Base-by-base conservation (phyloP, 2,113 vertebrate species). In the Limnothrissa miodon region DNA sequence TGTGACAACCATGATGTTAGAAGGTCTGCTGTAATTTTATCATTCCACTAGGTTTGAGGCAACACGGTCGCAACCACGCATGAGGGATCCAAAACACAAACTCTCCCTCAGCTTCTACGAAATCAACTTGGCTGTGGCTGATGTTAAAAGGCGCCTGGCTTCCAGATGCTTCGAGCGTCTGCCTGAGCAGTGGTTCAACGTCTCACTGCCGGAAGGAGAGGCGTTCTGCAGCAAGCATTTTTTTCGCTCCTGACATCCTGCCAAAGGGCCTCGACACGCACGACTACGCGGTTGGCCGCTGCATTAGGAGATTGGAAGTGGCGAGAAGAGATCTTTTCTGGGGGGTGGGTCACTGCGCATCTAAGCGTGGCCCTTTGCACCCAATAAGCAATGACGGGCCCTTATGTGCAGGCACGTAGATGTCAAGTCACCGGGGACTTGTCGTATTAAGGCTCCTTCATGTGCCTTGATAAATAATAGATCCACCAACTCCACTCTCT, bases 211-310 rank as follows among this genome's bases (percentile, higher is more conserved):
- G 92, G 91, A 93, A 95, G 89, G 89, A 85, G 88, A 78, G 86
- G 90, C 78, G 36, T 92, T 92, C 88, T 93, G 93, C 92, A 92
- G 88, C 15, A 89, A 82, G 91, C 90, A 91, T 29, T 70, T 70
- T 33, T 66, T 33, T 66, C n/a, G 59, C 86, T 91, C 91, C 90
- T 88, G 87, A 93, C 93, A 94, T 95, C 93, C 92, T 94, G 88
- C 80, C 89, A 79, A 53, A 74, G 39, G 39, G 66, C 80, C 79
- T 80, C 23, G 42, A 90, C 86, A 86, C 87, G 85, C 78, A 85
- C 21, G 25, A 83, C 84, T 80, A 84, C 45, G 80, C 86, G 83
- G 82, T 78, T 33, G 36, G 59, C 59, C 85, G 15, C 78, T 80
- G 89, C 88, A 62, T 39, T 25, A 29, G 45, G 62, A 70, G 19